Evolutionary conservation across 53 echinoderm and acorn worm species (phyloP).

Genomic region (Paracentrotus lividus): DNA sequence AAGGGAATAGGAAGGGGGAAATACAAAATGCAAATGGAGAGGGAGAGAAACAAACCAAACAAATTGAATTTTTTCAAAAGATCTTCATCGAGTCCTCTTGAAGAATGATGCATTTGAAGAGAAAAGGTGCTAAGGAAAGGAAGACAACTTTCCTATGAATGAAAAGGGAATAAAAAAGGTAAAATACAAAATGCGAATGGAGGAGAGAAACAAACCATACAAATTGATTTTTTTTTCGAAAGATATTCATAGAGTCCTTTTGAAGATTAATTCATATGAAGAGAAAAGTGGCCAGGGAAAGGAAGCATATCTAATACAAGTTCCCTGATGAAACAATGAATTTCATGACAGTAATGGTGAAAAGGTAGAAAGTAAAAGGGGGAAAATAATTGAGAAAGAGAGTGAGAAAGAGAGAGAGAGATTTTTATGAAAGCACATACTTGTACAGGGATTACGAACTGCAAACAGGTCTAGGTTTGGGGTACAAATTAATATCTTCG

Average conservation of each 20-base stretch:
- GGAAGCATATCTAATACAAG: not conserved
- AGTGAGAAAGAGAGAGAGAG: constrained; percentile 10
- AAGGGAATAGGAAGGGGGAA: not conserved
- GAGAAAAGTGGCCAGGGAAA: not conserved
- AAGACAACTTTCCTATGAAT: too few relatives aligned
- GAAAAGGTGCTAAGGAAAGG: too few relatives aligned
- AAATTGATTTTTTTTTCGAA: too few relatives aligned
- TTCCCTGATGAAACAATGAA: not conserved
- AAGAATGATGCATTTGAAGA: too few relatives aligned
- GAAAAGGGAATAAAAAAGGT: not conserved
- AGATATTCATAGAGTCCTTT: not conserved
- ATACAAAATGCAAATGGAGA: too few relatives aligned
- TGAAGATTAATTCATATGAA: not conserved
- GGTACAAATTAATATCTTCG: not conserved
- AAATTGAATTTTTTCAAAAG: too few relatives aligned
- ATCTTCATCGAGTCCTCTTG: too few relatives aligned
- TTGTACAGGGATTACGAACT: not conserved
- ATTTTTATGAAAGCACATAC: not conserved
- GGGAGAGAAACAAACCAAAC: too few relatives aligned
- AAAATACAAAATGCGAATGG: not conserved
- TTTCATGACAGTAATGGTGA: not conserved
- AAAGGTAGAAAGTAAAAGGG: not conserved
- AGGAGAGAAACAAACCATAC: not conserved
- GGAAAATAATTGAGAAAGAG: not conserved
- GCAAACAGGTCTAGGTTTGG: not conserved